Evolutionary conservation across 2,113 vertebrate species (phyloP).

Genomic region (Antechinus flavipes): DNA sequence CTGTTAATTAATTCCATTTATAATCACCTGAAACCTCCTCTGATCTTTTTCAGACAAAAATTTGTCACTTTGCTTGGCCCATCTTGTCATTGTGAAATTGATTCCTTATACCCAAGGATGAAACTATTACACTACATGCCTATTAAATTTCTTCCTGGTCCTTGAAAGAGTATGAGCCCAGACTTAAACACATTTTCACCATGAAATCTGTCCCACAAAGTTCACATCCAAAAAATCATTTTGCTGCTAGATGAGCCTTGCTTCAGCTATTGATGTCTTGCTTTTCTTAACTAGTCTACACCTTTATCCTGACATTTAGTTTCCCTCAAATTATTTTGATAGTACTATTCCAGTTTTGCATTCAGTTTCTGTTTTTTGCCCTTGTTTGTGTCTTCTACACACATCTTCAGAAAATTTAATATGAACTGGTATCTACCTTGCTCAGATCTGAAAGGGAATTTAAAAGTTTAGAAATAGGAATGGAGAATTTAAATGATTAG

Average conservation of each 20-base stretch:
- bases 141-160: too few species aligned
- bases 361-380: background rate
- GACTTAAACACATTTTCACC: background rate
- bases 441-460: background rate
- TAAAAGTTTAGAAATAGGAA: background rate
- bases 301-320: background rate
- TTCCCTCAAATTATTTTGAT: background rate
- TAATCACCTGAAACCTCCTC: background rate
- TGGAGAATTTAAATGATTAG: background rate
- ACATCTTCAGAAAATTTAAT: background rate
- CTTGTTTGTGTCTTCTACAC: background rate
- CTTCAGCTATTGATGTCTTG: background rate
- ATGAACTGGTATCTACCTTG: background rate
- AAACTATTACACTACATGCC: background rate
- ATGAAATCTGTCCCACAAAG: background rate
- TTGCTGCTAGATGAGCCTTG: background rate
- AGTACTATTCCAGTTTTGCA: background rate
- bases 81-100: background rate
- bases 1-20: background rate
- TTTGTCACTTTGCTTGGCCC: too few species aligned
- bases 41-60: background rate
- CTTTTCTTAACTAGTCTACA: background rate
- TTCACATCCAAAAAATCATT: background rate
- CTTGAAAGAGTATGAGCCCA: too few species aligned
- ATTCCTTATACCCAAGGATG: too few species aligned